Base-by-base conservation (phyloP, 2,113 vertebrate species). In the Hippocampus mohnikei region DNA sequence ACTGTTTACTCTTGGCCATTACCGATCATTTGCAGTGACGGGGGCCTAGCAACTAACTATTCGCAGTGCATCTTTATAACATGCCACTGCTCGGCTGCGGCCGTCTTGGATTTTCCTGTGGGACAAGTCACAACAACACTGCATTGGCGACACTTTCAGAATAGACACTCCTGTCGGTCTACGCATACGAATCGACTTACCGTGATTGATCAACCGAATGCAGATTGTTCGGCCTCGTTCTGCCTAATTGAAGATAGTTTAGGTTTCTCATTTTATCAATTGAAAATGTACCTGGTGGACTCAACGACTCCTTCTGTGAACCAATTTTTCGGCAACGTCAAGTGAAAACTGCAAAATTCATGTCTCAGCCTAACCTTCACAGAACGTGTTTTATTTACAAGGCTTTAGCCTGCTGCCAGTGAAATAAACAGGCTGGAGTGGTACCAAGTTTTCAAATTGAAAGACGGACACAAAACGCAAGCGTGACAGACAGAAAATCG, bases 1-100 rank as follows among this genome's bases (percentile, higher is more conserved):
- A 69, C 63, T 78, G 82, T 89, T 88, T 86, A 84, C 88, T 84
- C 84, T 84, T 76, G 76, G 75, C 77, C 79, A 85, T 91, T 85
- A 85, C 33, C 71, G 72, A 85, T 87, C 18, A 89, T 90, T 91
- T 90, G 90, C 76, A 55, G 72, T 80, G 56, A 61, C 68, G 50
- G 78, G 78, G 85, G 73, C 82, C 78, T 83, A 74, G 56, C 69
- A 69, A 68, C 74, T 69, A 52, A 76, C 74, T 76, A 44, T 46
- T 44, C 63, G 27, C n/a, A 46, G 8, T 46, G 42, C 42, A 46
- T 46, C 40, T 46, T 18, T 46, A 46, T 15, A 12, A 65, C 21
- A 41, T 3, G 61, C 27, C 58, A 20, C 20, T 18, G 23, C 42
- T 46, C 16, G 40, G 20, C 40, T 15, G 44, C n/a, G 11, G 62